phyloP scores from a whole-genome alignment of 2,113 vertebrate genomes.

The Aramus guarauna region DNA sequence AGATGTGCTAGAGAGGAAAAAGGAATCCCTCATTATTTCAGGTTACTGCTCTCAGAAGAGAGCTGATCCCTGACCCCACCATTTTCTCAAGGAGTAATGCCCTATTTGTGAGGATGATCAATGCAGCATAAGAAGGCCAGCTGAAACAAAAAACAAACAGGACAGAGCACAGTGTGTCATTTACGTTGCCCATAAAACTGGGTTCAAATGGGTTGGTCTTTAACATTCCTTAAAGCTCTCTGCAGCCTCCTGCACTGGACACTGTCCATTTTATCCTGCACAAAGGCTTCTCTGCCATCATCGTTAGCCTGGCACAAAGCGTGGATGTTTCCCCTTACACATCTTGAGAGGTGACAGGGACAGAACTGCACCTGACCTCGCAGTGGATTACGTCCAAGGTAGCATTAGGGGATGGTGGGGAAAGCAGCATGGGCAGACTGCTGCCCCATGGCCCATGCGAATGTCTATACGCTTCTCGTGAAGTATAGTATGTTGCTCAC shows the following conservation, averaged over 20 bases:
- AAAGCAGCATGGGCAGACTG: background rate
- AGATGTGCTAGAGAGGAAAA: background rate
- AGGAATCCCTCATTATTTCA: background rate
- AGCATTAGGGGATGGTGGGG: fast-evolving
- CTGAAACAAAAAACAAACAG: background rate
- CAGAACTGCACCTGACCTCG: background rate
- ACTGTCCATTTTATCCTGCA: background rate
- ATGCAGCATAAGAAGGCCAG: background rate
- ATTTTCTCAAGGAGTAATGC: background rate
- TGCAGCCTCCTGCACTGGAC: background rate
- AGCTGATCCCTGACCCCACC: background rate
- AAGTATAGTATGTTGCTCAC: background rate
- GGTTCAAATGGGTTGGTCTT: background rate
- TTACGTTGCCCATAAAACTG: background rate
- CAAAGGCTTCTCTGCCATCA: background rate
- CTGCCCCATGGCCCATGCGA: background rate
- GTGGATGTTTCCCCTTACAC: fast-evolving
- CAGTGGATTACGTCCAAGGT: background rate
- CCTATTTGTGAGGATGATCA: background rate
- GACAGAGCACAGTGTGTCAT: background rate
- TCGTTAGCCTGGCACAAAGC: fast-evolving
- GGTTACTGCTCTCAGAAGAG: background rate
- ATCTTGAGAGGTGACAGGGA: background rate
- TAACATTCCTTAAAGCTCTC: fast-evolving
- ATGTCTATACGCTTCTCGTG: background rate